Evolutionary conservation across 1,140 invertebrate species (phyloP).

Genomic region (Schlechtendalia chinensis): DNA sequence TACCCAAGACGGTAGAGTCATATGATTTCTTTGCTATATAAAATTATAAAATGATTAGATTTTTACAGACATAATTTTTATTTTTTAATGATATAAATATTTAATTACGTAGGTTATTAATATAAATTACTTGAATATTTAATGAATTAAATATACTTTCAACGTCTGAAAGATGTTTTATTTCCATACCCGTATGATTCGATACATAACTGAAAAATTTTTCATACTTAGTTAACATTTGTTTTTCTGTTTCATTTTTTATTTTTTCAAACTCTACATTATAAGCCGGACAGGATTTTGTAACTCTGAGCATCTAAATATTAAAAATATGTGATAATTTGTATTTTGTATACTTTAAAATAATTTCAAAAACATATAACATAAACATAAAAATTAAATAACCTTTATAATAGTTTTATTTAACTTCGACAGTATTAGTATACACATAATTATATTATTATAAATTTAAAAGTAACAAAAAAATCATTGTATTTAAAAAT

Average conservation of each 20-base stretch:
- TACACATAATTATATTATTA: too few species aligned
- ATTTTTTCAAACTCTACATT: slow-evolving; percentile 10
- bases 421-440: too few species aligned
- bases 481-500: too few species aligned
- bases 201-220: slow-evolving; percentile 43
- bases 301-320: slow-evolving; percentile 36
- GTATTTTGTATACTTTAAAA: background rate
- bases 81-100: background rate
- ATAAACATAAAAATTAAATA: too few species aligned
- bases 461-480: too few species aligned
- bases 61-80: background rate
- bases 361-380: background rate
- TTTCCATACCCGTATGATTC: slow-evolving; percentile 46
- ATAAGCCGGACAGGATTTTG: slow-evolving; percentile 30
- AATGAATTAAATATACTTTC: slow-evolving; percentile 49
- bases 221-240: slow-evolving; percentile 40
- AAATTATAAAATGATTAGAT: background rate
- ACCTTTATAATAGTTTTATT: too few species aligned
- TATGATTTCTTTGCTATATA: slow-evolving; percentile 45
- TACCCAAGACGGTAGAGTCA: slow-evolving; percentile 42
- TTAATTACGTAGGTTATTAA: background rate
- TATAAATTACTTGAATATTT: slow-evolving; percentile 42
- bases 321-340: background rate
- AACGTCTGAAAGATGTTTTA: slow-evolving; percentile 40
- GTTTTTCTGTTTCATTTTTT: slow-evolving; percentile 34